Percentiles rank a stretch among this genome's conserved stretches.
Evolutionary conservation across 2,797 vertebrate species (phyloP).

Genomic region (Hippopotamyrus pictus): DNA sequence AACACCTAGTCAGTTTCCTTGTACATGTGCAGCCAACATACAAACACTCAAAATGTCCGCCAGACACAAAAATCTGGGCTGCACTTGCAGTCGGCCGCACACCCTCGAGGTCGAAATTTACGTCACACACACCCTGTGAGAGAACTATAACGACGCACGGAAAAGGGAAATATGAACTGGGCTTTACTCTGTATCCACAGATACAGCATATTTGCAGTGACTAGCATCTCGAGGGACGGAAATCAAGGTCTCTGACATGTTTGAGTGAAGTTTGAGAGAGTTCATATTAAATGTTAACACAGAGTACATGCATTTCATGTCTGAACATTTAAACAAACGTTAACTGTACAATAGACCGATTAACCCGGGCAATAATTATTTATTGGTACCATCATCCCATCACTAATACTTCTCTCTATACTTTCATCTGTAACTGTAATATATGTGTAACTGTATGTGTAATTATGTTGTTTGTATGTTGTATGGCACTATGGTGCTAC

Average conservation of each 20-base stretch:
- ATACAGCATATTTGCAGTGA: background rate
- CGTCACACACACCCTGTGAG: background rate
- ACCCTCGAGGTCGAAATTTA: background rate
- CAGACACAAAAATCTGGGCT: background rate
- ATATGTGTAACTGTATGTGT: too few species aligned
- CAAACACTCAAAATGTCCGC: background rate
- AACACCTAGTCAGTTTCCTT: background rate
- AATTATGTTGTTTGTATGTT: too few species aligned
- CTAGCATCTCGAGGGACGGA: background rate
- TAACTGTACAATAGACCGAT: background rate
- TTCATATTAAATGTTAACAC: background rate
- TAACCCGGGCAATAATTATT: too few species aligned
- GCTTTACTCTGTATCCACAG: background rate
- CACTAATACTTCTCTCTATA: too few species aligned
- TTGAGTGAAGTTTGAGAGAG: background rate
- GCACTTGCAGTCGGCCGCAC: background rate
- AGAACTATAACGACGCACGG: background rate
- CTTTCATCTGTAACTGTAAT: too few species aligned
- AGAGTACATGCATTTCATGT: background rate
- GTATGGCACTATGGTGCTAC: too few species aligned
- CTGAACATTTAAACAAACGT: background rate
- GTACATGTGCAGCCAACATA: background rate
- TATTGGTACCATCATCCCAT: too few species aligned
- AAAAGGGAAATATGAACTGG: background rate
- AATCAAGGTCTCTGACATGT: background rate